Base-by-base conservation (phyloP, 2,888 invertebrate species). In the Euspilapteryx auroguttella region DNA sequence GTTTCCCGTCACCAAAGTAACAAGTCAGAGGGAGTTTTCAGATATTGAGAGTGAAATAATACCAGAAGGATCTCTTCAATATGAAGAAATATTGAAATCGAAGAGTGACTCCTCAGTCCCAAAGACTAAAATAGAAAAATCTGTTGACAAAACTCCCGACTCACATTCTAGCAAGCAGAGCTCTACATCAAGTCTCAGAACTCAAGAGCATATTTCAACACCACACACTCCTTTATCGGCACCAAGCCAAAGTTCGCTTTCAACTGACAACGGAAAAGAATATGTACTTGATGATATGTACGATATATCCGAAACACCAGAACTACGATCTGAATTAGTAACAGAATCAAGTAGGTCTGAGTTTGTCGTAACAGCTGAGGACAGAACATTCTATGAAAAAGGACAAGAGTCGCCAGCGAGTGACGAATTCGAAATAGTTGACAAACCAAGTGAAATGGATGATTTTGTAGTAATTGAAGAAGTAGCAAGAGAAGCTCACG, bases 391-490 rank as follows among this genome's bases (percentile, higher is more conserved):
- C 21, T 61, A 57, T 27, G 79, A 80, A 37, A 80, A 80, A 40
- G 79, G 78, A 43, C 79, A 80, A 36, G 86, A 88, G 40, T 90
- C 90, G 0, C 89, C 89, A 0, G 85, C 81, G 7, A 87, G 86
- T 44, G 91, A 91, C 52, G 91, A 91, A 13, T 92, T 92, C 55
- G 92, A 92, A 77, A 81, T 92, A 78, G 76, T 92, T 1, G 91
- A 92, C 42, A 90, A 89, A 48, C 90, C 91, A 1, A 89, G 89
- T 47, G 82, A 91, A 39, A 87, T 89, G 39, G 92, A 92, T 46
- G 91, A 92, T 42, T 91, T 91, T 48, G 89, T 92, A 1, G 89
- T 91, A 0, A 87, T 91, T 36, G 91, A 91, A 64, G 92, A 92
- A 57, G 90, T 92, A 2, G 91, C 87, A 1, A 87, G 85, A 49